Conservation (phyloP, 2,797 vertebrate species). For the Decapterus maruadsi region DNA sequence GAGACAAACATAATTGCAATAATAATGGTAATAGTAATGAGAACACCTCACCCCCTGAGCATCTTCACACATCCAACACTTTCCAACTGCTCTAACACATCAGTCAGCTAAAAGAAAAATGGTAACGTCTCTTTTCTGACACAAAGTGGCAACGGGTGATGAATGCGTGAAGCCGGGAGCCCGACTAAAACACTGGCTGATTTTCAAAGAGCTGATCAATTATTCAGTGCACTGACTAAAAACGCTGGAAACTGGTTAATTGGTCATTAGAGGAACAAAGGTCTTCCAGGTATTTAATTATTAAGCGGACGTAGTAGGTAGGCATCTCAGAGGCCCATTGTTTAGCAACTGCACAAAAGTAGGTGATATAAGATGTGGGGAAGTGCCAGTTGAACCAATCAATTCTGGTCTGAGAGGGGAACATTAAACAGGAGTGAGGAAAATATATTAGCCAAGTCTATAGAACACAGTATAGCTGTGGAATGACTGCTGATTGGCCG, state of each 20-base stretch:
- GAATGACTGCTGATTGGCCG: slow-evolving; percentile 29
- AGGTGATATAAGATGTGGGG: slow-evolving; percentile 58
- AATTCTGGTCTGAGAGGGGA: slow-evolving; percentile 47
- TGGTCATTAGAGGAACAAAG: slow-evolving; percentile 88
- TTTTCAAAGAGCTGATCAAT: slow-evolving; percentile 83
- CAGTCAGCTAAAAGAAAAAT: slow-evolving; percentile 75
- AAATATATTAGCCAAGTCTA: slow-evolving; percentile 63
- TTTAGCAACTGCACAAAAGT: slow-evolving; percentile 67
- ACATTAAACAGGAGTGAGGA: slow-evolving; percentile 61
- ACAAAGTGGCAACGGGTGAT: slow-evolving; percentile 75
- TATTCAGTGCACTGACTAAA: slow-evolving; percentile 82
- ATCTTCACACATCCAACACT: slow-evolving; percentile 22
- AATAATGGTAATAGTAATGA: slow-evolving; percentile 15
- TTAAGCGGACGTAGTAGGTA: slow-evolving; percentile 75
- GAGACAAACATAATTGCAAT: slow-evolving; percentile 4
- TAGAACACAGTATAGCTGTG: slow-evolving; percentile 48
- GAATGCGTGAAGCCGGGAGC: slow-evolving; percentile 68
- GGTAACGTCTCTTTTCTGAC: slow-evolving; percentile 64
- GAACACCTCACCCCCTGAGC: slow-evolving; percentile 24
- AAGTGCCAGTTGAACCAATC: slow-evolving; percentile 51
- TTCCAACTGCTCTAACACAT: slow-evolving; percentile 38
- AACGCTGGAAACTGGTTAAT: slow-evolving; percentile 84
- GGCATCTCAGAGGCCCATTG: slow-evolving; percentile 66
- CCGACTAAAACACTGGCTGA: slow-evolving; percentile 70
- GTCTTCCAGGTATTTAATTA: slow-evolving; percentile 83